Conservation (phyloP, 2,113 vertebrate species). For the Brachyistius frenatus region DNA sequence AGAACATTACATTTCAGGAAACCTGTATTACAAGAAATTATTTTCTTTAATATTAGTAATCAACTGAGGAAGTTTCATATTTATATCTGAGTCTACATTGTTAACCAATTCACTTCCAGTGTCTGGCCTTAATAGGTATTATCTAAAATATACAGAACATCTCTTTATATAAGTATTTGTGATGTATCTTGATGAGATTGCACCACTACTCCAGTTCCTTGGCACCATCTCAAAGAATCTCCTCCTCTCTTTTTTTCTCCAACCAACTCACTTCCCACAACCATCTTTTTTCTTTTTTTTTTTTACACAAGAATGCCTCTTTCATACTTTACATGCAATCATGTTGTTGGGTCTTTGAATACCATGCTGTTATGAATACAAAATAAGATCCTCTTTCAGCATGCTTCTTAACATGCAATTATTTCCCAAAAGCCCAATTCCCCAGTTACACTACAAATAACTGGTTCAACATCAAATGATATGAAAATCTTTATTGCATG, state of each 20-base stretch:
- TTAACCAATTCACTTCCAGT: no score
- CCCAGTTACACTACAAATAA: slow-evolving; percentile 45
- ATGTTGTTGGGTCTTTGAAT: slow-evolving; percentile 21
- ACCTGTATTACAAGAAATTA: no score
- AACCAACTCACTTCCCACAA: slow-evolving; percentile 59
- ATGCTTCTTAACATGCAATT: slow-evolving; percentile 64
- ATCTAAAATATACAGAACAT: no score
- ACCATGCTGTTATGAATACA: slow-evolving; percentile 62
- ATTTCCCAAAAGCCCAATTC: slow-evolving; percentile 32
- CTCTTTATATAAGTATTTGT: background rate
- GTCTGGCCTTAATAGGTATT: no score
- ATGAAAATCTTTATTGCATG: slow-evolving; percentile 18
- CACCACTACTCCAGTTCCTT: background rate
- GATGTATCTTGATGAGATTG: background rate
- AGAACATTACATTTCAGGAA: no score
- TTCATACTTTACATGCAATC: slow-evolving; percentile 60
- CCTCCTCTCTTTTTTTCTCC: slow-evolving; percentile 66
- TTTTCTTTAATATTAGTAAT: no score
- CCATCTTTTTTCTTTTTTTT: slow-evolving; percentile 32
- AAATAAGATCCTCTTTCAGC: slow-evolving; percentile 38
- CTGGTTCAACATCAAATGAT: slow-evolving; percentile 63
- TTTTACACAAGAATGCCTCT: slow-evolving; percentile 5
- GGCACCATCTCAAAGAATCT: slow-evolving; percentile 67
- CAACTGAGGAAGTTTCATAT: no score
- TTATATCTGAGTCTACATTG: no score